These are phyloP conservation scores for Coenobita brevimanus DNA, from an alignment of 1,140 invertebrate genomes.

Conservation along the genomic window DNA sequence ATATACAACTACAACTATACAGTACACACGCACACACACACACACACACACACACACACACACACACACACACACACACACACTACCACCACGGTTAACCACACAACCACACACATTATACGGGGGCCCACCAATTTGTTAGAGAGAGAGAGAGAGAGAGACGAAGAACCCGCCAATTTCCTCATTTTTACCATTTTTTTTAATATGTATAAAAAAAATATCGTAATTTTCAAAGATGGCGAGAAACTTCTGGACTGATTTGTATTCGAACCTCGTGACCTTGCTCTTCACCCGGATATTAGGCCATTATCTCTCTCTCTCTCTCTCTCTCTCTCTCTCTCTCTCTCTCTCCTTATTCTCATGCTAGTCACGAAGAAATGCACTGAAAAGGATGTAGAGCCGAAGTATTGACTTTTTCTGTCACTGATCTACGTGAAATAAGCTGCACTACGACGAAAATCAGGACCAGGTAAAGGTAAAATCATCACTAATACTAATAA, in stretches of 20 bases:
- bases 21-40: not conserved
- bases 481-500: too few species aligned
- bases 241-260: not conserved
- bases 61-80: not conserved
- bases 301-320: too few species aligned
- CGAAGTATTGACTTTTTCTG: too few species aligned
- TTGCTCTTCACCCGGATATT: not conserved
- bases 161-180: not conserved
- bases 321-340: constrained; percentile 22
- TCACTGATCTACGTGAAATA: too few species aligned
- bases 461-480: too few species aligned
- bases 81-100: not conserved
- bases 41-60: not conserved
- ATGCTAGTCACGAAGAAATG: too few species aligned
- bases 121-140: not conserved
- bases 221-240: constrained; percentile 5
- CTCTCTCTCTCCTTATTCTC: constrained; percentile 2
- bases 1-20: not conserved
- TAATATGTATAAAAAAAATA: too few species aligned
- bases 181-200: too few species aligned
- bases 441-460: too few species aligned
- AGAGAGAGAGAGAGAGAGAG: not conserved
- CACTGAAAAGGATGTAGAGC: too few species aligned
- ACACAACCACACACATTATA: not conserved
- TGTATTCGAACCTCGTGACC: not conserved